Evolutionary conservation across 2,888 invertebrate genomes (phyloP), one percentile per base, ranked within the genome.

Genomic region (Monoplex corrugatus): DNA sequence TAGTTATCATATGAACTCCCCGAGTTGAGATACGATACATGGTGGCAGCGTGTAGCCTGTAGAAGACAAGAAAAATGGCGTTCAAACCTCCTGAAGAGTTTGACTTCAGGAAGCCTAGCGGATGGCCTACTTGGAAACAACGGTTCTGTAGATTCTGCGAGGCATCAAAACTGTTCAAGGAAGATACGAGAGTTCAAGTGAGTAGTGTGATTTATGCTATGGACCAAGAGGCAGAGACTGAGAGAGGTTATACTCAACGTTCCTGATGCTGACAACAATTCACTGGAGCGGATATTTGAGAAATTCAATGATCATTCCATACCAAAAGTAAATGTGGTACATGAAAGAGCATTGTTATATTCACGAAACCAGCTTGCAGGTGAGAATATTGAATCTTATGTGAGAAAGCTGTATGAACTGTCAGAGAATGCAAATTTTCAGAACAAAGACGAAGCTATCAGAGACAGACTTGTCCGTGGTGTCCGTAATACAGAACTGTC

Each of bases 11-110:
- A n/a, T n/a, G n/a, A n/a, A n/a, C n/a, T n/a, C n/a, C n/a, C n/a
- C n/a, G n/a, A 35, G 32, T 75, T 38, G 13, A 75, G 75, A 19
- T 75, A 75, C 2, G 38, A 75, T 8, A 16, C 75, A 75, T 75
- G 75, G 75, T 75, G 75, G 75, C 75, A 16, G 38, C 75, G 75
- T 75, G 75, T 75, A n/a, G 35, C 35, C 19, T 10, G 75, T 35
- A 10, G 23, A 13, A 1, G 0, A n/a, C 75, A 10, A 1, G 13
- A 19, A 75, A 32, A 38, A 35, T 6, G 75, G 75, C 75, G 35
- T 75, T 75, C 35, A 75, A 38, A 75, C 75, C 75, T 35, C 75
- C 75, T 16, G 75, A 75, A 32, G 16, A 75, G 75, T 75, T 38
- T 35, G 75, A 75, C 35, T 75, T 75, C 35, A 35, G 35, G 10